Base-by-base conservation (phyloP, 2,113 vertebrate species). In the Indicator maculatus region DNA sequence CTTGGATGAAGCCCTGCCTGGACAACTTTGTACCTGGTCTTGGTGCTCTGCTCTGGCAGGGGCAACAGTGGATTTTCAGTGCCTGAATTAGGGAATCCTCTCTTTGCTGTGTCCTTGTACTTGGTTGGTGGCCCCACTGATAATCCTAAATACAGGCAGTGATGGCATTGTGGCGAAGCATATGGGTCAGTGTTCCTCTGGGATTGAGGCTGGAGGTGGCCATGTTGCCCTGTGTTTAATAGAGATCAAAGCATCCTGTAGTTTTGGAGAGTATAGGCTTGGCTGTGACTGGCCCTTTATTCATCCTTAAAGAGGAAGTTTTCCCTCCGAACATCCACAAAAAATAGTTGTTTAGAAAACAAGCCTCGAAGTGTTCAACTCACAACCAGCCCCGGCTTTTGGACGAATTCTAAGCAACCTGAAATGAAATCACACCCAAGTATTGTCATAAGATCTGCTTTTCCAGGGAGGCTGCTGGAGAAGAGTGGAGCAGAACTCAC, bases 371-470 rank as follows among this genome's bases (percentile, higher is more conserved):
- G 2, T n/a, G 83, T 92, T 27, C 41, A 36, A 15, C 36, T 75
- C 52, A 60, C 83, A 92, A 56, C 15, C 36, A 72, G 0, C 30
- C 28, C 44, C 8, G 16, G 0, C 7, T 56, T 76, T 61, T 17
- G 41, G 38, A 74, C 56, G 78, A 67, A 64, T 80, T 60, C 53
- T 30, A 23, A 65, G 39, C 31, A 45, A 26, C 15, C 12, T 33
- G 33, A 12, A 44, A 53, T 3, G 0, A 53, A 58, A 79, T 20
- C 39, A 56, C 1, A 2, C 3, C 28, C 7, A 4, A 3, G 50
- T 74, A 6, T 59, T 92, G 89, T 80, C 12, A 19, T 33, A 70
- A 64, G 27, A 16, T 12, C 13, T 67, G 19, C 16, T 85, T 82
- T 86, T 85, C n/a, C 41, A 59, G 2, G 30, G 53, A 28, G 26